phyloP scores from a whole-genome alignment of 2,113 vertebrate species.

The Phylloscopus trochilus region DNA sequence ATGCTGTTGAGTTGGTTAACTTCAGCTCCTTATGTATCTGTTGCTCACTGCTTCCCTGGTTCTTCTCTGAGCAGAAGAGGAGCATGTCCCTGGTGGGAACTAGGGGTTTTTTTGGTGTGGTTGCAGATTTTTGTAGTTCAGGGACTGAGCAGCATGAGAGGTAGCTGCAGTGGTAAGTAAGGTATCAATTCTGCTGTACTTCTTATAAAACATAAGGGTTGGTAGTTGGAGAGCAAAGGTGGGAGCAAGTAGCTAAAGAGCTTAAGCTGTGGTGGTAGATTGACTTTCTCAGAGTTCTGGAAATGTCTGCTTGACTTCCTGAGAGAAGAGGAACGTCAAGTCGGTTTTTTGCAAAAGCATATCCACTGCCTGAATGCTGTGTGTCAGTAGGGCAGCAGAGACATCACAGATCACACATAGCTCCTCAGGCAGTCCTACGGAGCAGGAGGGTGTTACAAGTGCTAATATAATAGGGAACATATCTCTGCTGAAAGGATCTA shows the following conservation, averaged over 20 bases:
- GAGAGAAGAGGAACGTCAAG: neutral
- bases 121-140: neutral
- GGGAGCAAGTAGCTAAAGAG: neutral
- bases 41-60: neutral
- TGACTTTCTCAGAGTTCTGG: neutral
- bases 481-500: neutral
- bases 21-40: neutral
- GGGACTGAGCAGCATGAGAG: neutral
- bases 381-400: neutral
- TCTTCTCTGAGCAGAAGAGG: neutral
- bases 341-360: neutral
- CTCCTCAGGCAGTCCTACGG: neutral
- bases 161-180: neutral
- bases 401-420: rapidly evolving
- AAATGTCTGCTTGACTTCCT: neutral
- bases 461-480: neutral
- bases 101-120: neutral
- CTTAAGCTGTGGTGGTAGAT: neutral
- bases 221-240: neutral
- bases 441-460: neutral
- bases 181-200: neutral
- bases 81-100: neutral
- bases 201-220: neutral
- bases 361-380: neutral
- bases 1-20: neutral